These are phyloP conservation scores for Drosophila quadrilineata DNA, from an alignment of 1,140 invertebrate genomes.

Conservation along the genomic window DNA sequence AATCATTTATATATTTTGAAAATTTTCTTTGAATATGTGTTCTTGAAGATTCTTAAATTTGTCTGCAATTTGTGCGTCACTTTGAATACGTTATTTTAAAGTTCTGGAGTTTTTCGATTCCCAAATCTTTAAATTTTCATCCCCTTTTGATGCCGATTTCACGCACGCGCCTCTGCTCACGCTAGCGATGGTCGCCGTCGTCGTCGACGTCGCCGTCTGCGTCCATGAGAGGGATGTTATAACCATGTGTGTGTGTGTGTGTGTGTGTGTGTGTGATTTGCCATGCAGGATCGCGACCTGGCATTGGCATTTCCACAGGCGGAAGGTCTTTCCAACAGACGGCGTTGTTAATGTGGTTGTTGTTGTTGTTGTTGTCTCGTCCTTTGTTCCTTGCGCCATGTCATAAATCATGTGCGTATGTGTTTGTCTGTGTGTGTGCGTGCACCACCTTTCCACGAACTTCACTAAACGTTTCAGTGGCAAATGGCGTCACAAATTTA, in stretches of 20 bases:
- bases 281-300: constrained; percentile 56
- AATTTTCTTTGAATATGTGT: too few relatives aligned
- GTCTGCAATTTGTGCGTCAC: too few relatives aligned
- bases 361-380: constrained; percentile 21
- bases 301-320: constrained; percentile 53
- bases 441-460: constrained; percentile 57
- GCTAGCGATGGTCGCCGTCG: neutral
- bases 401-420: constrained; percentile 57
- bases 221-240: constrained; percentile 33
- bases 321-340: constrained; percentile 57
- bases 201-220: constrained; percentile 22
- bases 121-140: neutral
- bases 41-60: too few relatives aligned
- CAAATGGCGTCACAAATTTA: constrained; percentile 66
- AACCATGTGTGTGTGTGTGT: constrained; percentile 4
- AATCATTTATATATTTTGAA: too few relatives aligned
- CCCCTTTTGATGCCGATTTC: constrained; percentile 49
- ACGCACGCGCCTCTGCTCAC: constrained; percentile 59
- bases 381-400: constrained; percentile 58
- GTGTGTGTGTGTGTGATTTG: neutral
- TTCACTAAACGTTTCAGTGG: constrained; percentile 66
- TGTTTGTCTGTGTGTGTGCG: constrained; percentile 20
- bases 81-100: too few relatives aligned
- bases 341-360: constrained; percentile 3
- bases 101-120: neutral